Base-by-base conservation (phyloP, 2,797 vertebrate species). In the Todus mexicanus region DNA sequence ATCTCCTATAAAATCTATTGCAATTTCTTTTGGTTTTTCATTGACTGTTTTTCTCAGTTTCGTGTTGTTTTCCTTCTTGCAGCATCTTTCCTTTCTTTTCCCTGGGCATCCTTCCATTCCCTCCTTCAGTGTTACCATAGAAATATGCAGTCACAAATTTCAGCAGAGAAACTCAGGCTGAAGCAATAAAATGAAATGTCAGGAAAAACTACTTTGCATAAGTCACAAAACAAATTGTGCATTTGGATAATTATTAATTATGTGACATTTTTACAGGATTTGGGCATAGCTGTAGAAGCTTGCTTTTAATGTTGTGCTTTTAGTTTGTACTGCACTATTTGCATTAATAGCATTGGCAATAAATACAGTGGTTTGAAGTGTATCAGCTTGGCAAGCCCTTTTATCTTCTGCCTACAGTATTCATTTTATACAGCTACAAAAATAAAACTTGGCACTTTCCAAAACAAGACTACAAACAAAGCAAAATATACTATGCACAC, bases 81-180 rank as follows among this genome's bases (percentile, higher is more conserved):
- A 83, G 7, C 60, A 53, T 65, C 38, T 29, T 69, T 70, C 16
- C 15, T 93, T 94, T 86, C 71, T 89, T 90, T 88, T 85, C 60
- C 56, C 56, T 91, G 63, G 85, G 70, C 85, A 87, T 7, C 25
- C 22, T 94, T 96, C 76, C 75, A 84, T 95, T 91, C 56, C 37
- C 33, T 92, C 66, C 64, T 92, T 70, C 64, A 81, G 63, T 33
- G 91, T 96, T 93, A 85, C 94, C 93, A 95, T 93, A 94, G 93
- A 96, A 94, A 96, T 97, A 74, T 0, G 3, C 26, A 84, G 69
- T 45, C 75, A 91, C 74, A 92, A 74, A 87, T 87, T 90, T 92
- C 63, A 81, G 15, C 45, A 73, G 35, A 81, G 63, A 66, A 88
- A 73, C 11, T 76, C 54, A 33, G 22, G 12, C 56, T 91, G 64